phyloP scores from a whole-genome alignment of 2,888 invertebrate genomes.

The Papilio demoleus region DNA sequence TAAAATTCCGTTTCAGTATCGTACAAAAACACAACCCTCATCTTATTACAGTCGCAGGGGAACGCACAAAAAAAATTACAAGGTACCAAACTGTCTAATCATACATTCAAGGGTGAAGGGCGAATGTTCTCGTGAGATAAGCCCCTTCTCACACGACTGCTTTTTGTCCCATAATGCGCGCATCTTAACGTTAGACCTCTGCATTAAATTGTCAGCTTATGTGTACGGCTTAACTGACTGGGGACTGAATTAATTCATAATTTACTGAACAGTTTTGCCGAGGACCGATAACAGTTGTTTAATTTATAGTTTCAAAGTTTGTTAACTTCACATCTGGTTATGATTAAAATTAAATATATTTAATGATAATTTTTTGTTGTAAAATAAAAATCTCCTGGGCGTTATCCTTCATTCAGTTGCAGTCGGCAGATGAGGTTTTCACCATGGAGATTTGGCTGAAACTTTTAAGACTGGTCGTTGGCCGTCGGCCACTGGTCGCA shows the following conservation, averaged over 20 bases:
- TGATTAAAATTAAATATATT: background rate
- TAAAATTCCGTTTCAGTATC: constrained; percentile 36
- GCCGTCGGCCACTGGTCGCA: no score
- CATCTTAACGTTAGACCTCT: constrained; percentile 61
- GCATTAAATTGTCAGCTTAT: constrained; percentile 63
- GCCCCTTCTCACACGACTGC: constrained; percentile 62
- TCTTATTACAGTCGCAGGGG: constrained; percentile 31
- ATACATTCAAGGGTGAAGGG: constrained; percentile 50
- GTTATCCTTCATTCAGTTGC: no score
- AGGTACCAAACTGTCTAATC: constrained; percentile 47
- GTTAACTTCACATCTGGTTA: background rate
- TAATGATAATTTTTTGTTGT: no score
- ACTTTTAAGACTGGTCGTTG: no score
- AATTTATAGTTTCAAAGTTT: constrained; percentile 27
- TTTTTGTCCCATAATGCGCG: constrained; percentile 70
- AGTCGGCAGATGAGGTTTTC: no score
- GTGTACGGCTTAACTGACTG: constrained; percentile 46
- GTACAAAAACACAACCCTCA: constrained; percentile 25
- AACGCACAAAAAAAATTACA: constrained; percentile 45
- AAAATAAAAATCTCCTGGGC: no score
- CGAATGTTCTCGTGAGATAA: constrained; percentile 74
- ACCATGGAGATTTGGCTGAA: no score
- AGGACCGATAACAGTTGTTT: constrained; percentile 33
- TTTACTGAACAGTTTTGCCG: constrained; percentile 37
- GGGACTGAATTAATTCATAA: constrained; percentile 45